A percentile compares a stretch with the other conserved stretches of the same genome.
phyloP scores from a whole-genome alignment of 2,888 invertebrate genomes.

The Muschampia plurimacula region DNA sequence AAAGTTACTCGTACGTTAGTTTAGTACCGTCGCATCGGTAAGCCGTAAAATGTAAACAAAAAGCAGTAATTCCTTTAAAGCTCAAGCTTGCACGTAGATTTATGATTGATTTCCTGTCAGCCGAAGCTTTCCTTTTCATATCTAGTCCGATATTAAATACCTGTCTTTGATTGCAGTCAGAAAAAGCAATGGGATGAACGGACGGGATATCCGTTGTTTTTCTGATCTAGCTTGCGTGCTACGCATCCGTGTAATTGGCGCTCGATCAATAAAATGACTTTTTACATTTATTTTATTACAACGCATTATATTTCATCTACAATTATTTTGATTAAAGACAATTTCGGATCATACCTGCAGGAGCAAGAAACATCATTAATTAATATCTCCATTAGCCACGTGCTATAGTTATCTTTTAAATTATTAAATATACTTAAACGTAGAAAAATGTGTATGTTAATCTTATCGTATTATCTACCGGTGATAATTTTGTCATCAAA shows the following conservation, averaged over 20 bases:
- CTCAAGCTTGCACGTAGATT: conserved; percentile 24
- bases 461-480: too few relatives aligned
- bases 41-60: conserved; percentile 10
- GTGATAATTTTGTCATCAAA: too few relatives aligned
- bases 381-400: too few relatives aligned
- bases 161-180: conserved; percentile 21
- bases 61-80: conserved; percentile 30
- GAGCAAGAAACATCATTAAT: too few relatives aligned
- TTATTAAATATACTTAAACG: too few relatives aligned
- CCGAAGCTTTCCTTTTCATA: conserved; percentile 32
- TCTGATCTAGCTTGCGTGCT: neutral
- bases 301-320: too few relatives aligned
- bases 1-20: conserved; percentile 9
- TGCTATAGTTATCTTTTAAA: too few relatives aligned
- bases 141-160: conserved; percentile 29
- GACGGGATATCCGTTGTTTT: conserved; percentile 33
- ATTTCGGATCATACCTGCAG: too few relatives aligned
- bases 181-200: conserved; percentile 28
- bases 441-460: too few relatives aligned
- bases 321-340: too few relatives aligned
- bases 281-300: neutral
- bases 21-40: neutral
- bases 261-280: neutral
- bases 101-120: conserved; percentile 34
- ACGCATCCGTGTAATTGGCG: neutral